Evolutionary conservation across 30 jellyfish, hydroid and myxozoan species (phyloP).

Genomic region (Chrysaora quinquecirrha): DNA sequence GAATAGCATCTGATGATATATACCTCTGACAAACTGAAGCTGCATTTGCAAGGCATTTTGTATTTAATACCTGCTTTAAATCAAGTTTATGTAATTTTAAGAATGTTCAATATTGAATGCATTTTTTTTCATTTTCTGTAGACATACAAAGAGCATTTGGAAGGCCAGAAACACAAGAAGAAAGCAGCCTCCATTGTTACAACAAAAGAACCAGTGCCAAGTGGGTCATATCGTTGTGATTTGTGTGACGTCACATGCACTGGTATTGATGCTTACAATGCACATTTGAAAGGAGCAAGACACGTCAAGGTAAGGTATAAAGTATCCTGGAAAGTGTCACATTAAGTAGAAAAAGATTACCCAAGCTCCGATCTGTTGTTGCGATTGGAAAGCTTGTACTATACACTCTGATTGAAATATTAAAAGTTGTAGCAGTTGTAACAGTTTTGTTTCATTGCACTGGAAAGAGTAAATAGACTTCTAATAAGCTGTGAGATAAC

Average conservation of each 20-base stretch:
- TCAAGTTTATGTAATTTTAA: not conserved
- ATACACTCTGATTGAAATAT: no score
- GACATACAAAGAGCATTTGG: constrained; percentile 98
- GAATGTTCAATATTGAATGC: not conserved
- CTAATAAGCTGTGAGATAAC: no score
- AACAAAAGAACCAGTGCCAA: constrained; percentile 71
- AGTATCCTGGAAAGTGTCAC: no score
- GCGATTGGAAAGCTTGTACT: no score
- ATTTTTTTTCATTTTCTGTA: not conserved
- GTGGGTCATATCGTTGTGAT: constrained; percentile 91
- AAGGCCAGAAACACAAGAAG: constrained; percentile 96
- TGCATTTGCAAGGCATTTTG: not conserved
- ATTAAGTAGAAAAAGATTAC: no score
- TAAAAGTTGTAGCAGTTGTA: no score
- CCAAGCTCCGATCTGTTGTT: no score
- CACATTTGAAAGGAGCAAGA: constrained; percentile 92
- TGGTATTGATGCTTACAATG: constrained; percentile 94
- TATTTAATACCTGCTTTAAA: no score
- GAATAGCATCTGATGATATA: constrained; percentile 30
- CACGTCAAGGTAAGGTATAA: constrained; percentile 78
- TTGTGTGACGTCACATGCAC: constrained; percentile 95
- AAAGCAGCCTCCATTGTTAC: constrained; percentile 89
- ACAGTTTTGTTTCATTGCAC: no score
- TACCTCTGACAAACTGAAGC: constrained; percentile 64
- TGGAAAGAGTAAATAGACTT: no score